Base-by-base conservation (phyloP, 2,888 invertebrate genomes). In the Drosophila atroscutellata region DNA sequence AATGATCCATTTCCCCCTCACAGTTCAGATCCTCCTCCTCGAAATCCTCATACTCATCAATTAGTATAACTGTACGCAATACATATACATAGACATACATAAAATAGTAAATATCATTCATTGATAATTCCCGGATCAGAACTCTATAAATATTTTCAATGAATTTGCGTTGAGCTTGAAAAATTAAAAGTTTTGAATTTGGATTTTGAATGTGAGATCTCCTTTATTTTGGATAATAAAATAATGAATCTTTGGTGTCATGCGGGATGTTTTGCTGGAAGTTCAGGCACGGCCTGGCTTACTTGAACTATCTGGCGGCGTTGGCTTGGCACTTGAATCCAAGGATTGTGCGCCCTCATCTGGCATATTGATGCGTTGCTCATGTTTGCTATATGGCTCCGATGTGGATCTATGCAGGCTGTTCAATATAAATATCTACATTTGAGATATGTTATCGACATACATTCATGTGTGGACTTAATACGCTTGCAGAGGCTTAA, bases 251-350 rank as follows among this genome's bases (percentile, higher is more conserved):
- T 77, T 76, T 71, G 77, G 77, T 15, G 37, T 36, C 50, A 32
- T 51, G 45, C 34, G 13, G 28, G 8, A 36, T 55, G 32, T 24
- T 24, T 8, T 57, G 55, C 36, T 61, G 30, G 13, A 60, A 79
- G 65, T 60, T 67, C 72, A 69, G 71, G 65, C 65, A 39, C 63
- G 56, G 67, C 62, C 69, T 68, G 51, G 75, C 90, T 93, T 93
- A 95, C 95, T 95, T 93, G 95, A 95, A 93, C 95, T 95, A 93
- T 95, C 95, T 55, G 95, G 95, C 81, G 93, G 94, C 80, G 82
- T 86, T 45, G 95, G 94, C 72, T 94, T 94, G 58, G 93, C 93
- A 73, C 94, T 94, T 64, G 83, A 83, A 58, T 89, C 86, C 79
- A 91, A 78, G 58, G 91, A 88, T 78, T 90, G 83, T 68, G 90